These are phyloP conservation scores for Origma solitaria DNA, from an alignment of 2,113 vertebrate species.

Conservation along the genomic window DNA sequence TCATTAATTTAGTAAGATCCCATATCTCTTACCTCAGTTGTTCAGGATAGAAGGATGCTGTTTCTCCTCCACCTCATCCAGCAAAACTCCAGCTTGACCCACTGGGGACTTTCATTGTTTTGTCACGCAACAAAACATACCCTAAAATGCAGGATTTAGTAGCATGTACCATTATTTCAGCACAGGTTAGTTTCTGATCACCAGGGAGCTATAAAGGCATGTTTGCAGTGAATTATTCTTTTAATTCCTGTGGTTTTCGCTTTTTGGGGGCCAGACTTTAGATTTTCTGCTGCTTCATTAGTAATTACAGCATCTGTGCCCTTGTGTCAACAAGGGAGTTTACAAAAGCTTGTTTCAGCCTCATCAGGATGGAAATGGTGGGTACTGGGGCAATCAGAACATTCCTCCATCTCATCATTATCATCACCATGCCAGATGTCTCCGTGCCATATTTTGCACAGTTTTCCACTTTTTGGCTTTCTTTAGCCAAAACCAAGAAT, in stretches of 20 bases:
- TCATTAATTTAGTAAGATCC: not conserved
- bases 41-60: not conserved
- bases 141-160: not conserved
- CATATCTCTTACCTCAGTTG: not conserved
- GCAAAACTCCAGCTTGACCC: not conserved
- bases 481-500: not conserved
- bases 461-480: not conserved
- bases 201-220: not conserved
- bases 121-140: not conserved
- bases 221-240: not conserved
- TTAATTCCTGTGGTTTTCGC: not conserved
- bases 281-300: not conserved
- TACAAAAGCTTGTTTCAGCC: not conserved
- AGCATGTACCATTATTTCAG: not conserved
- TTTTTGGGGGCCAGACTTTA: not conserved
- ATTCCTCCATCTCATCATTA: not conserved
- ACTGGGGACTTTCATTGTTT: not conserved
- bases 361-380: not conserved
- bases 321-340: not conserved
- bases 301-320: not conserved
- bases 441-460: not conserved
- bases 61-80: not conserved
- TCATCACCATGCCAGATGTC: not conserved
- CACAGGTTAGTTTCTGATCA: not conserved
- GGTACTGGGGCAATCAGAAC: not conserved